Conservation (phyloP, 2,797 vertebrate genomes). For the Girardinus metallicus region DNA sequence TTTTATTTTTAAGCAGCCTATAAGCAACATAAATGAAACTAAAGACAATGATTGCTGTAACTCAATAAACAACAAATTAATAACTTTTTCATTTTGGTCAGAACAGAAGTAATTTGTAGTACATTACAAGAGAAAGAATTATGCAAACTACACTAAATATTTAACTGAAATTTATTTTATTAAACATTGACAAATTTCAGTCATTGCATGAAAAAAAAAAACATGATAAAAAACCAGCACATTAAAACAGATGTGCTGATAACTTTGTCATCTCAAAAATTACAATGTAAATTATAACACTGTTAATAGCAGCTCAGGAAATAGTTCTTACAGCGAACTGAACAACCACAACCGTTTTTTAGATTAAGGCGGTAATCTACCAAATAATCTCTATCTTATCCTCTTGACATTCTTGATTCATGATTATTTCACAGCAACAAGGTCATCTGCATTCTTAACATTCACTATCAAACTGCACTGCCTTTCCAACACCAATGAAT, state of each 20-base stretch:
- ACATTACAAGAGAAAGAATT: background rate
- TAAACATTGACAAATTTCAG: background rate
- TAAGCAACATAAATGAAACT: background rate
- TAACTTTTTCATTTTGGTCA: background rate
- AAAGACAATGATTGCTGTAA: background rate
- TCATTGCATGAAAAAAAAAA: background rate
- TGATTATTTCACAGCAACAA: background rate
- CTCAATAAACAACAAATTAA: background rate
- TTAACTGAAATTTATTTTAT: background rate
- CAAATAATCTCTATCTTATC: background rate
- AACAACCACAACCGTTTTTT: background rate
- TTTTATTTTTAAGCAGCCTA: background rate
- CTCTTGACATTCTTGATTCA: background rate
- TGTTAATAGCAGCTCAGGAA: background rate
- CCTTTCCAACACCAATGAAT: background rate
- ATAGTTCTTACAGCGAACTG: fast-evolving
- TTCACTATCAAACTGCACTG: background rate
- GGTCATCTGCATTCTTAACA: background rate
- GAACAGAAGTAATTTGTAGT: background rate
- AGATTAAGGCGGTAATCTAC: background rate
- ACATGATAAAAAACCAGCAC: background rate
- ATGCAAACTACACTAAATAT: background rate
- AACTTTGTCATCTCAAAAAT: background rate
- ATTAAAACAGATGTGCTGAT: background rate
- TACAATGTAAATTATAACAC: background rate